Percentiles rank a stretch among this genome's conserved stretches.
phyloP scores from a whole-genome alignment of 1,140 invertebrate species.

The Melitaea cinxia region DNA sequence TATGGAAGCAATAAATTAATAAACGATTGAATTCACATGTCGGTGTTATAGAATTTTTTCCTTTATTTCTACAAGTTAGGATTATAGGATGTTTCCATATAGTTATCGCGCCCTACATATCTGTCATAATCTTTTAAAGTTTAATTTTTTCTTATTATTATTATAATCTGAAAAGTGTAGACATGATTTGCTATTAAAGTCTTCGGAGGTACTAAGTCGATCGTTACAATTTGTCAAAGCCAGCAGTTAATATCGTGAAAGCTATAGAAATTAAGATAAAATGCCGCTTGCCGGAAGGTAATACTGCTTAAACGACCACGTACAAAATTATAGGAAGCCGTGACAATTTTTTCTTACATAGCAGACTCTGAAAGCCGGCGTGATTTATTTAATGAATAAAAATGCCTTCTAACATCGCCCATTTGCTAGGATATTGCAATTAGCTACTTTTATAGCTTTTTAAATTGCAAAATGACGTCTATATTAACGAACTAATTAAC shows the following conservation, averaged over 20 bases:
- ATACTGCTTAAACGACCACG: conserved; percentile 72
- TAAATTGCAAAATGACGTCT: conserved; percentile 38
- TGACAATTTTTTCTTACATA: conserved; percentile 78
- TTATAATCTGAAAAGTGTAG: background rate
- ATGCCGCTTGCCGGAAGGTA: conserved; percentile 63
- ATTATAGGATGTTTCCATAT: too few relatives aligned
- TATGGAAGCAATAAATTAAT: too few relatives aligned
- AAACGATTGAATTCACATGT: too few relatives aligned
- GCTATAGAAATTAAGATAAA: conserved; percentile 77
- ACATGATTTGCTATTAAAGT: background rate
- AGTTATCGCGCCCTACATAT: too few relatives aligned
- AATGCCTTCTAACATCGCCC: conserved; percentile 61
- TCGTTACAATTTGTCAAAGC: conserved; percentile 44
- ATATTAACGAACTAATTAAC: conserved; percentile 33
- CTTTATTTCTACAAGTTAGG: too few relatives aligned
- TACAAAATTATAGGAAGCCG: conserved; percentile 78
- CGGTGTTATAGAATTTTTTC: too few relatives aligned
- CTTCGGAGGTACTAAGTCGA: conserved; percentile 22
- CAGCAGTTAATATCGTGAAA: conserved; percentile 43
- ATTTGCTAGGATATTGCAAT: conserved; percentile 68
- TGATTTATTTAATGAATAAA: conserved; percentile 82
- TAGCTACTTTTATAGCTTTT: conserved; percentile 66
- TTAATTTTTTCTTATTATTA: background rate
- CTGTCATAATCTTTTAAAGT: too few relatives aligned
- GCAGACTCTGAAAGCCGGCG: conserved; percentile 53